Conservation (phyloP, 2,888 invertebrate genomes). For the Philopedon plagiatum region DNA sequence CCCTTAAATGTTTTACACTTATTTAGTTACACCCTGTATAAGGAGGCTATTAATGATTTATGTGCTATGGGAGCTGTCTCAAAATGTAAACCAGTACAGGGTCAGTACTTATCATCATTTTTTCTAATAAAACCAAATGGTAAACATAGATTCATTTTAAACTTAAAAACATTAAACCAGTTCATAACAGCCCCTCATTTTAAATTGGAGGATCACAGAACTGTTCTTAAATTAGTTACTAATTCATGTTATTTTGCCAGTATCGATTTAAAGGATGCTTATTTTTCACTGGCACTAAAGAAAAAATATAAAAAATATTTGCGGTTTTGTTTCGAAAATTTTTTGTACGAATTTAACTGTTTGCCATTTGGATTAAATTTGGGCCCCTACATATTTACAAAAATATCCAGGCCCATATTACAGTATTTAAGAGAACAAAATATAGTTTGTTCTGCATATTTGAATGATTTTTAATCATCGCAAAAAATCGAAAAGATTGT, state of each 20-base stretch:
- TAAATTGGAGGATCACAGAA: slow-evolving; percentile 18
- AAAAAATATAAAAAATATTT: neutral
- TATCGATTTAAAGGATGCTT: slow-evolving; percentile 13
- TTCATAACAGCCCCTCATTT: slow-evolving; percentile 12
- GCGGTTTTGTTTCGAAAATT: slow-evolving; percentile 7
- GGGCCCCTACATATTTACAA: slow-evolving; percentile 4
- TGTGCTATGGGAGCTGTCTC: slow-evolving; percentile 1
- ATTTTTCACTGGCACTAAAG: slow-evolving; percentile 11
- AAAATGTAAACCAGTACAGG: neutral
- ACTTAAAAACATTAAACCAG: slow-evolving; percentile 11
- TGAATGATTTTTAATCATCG: neutral
- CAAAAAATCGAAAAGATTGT: neutral
- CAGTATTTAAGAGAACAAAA: neutral
- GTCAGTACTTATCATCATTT: slow-evolving; percentile 6
- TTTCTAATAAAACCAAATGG: slow-evolving; percentile 26
- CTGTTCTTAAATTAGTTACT: neutral
- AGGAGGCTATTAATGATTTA: slow-evolving; percentile 5
- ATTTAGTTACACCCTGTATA: no score
- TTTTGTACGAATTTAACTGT: slow-evolving; percentile 20
- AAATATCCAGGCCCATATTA: slow-evolving; percentile 2
- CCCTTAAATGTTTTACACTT: no score
- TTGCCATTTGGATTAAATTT: slow-evolving; percentile 25
- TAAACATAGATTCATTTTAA: slow-evolving; percentile 16
- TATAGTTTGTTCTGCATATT: slow-evolving; percentile 1
- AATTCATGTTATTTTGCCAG: neutral